A percentile compares a stretch with the other conserved stretches of the same genome.
Conservation (phyloP, 2,113 vertebrate genomes). For the Platysteira castanea region DNA sequence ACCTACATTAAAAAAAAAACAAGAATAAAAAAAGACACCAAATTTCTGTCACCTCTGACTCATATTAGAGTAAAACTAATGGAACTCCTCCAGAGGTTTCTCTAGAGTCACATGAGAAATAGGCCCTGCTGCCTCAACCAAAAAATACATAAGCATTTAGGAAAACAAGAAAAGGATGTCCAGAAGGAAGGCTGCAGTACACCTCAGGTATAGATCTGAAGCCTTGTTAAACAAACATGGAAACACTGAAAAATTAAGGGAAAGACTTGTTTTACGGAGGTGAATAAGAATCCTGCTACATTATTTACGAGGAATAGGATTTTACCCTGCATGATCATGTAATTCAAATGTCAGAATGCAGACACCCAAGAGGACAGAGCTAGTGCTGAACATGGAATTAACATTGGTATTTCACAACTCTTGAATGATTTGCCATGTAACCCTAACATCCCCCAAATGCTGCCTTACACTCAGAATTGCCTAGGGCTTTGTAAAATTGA, state of each 20-base stretch:
- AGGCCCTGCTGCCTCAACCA: neutral
- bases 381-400: neutral
- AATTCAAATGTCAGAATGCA: neutral
- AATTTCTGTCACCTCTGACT: neutral
- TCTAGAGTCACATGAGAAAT: neutral
- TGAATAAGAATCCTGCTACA: neutral
- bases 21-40: neutral
- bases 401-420: neutral
- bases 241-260: neutral
- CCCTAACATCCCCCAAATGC: neutral
- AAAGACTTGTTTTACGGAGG: neutral
- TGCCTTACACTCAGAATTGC: neutral
- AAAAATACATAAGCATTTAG: neutral
- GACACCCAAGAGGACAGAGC: neutral
- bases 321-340: neutral
- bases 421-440: neutral
- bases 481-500: neutral
- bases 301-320: neutral
- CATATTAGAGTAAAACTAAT: neutral
- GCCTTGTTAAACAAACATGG: neutral
- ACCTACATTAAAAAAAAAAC: neutral
- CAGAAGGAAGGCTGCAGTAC: neutral
- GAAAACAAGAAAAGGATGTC: neutral
- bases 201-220: neutral
- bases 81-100: neutral